phyloP scores from a whole-genome alignment of 2,797 vertebrate species.

The Leptoclinus maculatus region DNA sequence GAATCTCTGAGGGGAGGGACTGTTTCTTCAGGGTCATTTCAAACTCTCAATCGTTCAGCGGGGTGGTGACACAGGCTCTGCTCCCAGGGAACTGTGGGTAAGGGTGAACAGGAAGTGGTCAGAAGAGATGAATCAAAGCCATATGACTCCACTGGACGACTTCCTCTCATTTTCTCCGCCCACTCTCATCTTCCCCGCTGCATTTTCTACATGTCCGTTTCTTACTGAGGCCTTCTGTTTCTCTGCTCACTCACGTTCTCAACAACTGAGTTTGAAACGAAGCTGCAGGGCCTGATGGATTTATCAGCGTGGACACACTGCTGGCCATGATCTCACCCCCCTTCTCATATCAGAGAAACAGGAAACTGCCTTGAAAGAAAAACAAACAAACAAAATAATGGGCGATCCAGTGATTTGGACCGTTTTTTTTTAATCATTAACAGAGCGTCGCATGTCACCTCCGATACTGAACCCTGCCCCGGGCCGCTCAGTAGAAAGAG shows the following conservation, averaged over 20 bases:
- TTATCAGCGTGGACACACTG: constrained; percentile 13
- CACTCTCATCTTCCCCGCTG: constrained; percentile 20
- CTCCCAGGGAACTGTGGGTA: constrained; percentile 65
- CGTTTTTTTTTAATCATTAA: constrained; percentile 17
- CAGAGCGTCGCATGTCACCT: constrained; percentile 25
- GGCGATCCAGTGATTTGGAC: constrained; percentile 57
- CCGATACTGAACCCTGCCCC: constrained; percentile 15
- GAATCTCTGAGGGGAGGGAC: constrained; percentile 51
- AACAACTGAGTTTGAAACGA: constrained; percentile 28
- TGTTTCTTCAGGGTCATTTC: constrained; percentile 67
- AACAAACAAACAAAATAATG: constrained; percentile 55
- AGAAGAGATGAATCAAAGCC: constrained; percentile 75
- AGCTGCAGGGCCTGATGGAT: constrained; percentile 26
- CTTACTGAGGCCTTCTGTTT: not conserved
- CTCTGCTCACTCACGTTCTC: constrained; percentile 14
- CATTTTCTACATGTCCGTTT: not conserved
- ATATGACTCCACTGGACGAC: constrained; percentile 68
- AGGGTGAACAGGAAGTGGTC: constrained; percentile 76
- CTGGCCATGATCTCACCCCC: constrained; percentile 25
- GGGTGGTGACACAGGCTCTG: constrained; percentile 62
- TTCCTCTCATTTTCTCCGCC: constrained; percentile 58
- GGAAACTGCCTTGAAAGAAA: constrained; percentile 59
- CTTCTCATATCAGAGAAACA: constrained; percentile 50
- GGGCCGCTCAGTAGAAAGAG: constrained; percentile 92
- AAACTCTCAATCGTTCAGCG: constrained; percentile 53